phyloP scores from a whole-genome alignment of 1,140 invertebrate genomes.

The Limonius californicus region DNA sequence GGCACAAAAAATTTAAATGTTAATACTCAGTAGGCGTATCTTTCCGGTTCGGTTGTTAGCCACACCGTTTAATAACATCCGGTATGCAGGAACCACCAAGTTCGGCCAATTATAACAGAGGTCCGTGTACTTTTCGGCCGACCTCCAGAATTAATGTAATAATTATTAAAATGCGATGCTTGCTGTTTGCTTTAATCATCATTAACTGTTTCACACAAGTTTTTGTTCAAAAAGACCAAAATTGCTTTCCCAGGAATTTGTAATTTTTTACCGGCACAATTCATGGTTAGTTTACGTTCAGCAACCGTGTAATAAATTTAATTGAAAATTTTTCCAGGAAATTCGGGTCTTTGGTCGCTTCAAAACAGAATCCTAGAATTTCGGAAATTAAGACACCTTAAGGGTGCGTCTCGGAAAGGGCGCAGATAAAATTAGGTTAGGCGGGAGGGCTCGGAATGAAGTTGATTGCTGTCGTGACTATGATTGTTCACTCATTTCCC shows the following conservation, averaged over 20 bases:
- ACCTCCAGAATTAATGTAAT: neutral
- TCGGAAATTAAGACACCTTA: neutral
- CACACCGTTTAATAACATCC: slow-evolving; percentile 4
- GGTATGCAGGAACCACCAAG: neutral
- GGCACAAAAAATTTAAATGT: neutral
- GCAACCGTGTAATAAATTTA: no score
- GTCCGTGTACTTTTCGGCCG: slow-evolving; percentile 3
- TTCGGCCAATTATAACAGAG: slow-evolving; percentile 3
- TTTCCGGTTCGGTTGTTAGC: slow-evolving; percentile 6
- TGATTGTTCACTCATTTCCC: neutral
- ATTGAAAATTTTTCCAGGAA: no score
- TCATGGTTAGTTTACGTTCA: no score
- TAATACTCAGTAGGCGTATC: slow-evolving; percentile 2
- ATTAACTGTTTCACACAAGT: neutral
- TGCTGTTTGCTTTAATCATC: neutral
- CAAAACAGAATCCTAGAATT: no score
- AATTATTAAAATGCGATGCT: neutral
- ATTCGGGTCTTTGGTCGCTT: no score
- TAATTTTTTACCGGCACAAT: neutral
- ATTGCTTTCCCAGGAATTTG: neutral
- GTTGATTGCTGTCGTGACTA: neutral
- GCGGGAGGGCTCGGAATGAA: neutral
- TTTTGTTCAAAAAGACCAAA: no score
- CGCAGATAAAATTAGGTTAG: neutral
- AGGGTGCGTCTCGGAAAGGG: neutral